Evolutionary conservation across 2,888 invertebrate genomes (phyloP).

Genomic region (Brachypterus glaber): DNA sequence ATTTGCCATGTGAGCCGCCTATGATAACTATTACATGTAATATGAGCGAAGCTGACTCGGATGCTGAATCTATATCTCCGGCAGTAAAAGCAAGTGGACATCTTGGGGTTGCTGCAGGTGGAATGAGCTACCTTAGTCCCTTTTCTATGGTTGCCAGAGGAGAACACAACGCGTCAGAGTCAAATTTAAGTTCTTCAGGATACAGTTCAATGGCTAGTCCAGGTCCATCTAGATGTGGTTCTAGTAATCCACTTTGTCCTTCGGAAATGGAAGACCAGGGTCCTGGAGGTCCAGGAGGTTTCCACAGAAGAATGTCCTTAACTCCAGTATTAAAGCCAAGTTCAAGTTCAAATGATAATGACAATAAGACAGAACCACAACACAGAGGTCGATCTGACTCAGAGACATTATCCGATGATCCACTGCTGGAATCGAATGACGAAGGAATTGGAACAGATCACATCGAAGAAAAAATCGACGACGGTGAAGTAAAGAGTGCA

Average conservation of each 20-base stretch:
- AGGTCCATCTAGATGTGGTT: constrained; percentile 71
- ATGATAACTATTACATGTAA: constrained; percentile 67
- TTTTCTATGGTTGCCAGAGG: constrained; percentile 64
- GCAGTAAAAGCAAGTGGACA: constrained; percentile 41
- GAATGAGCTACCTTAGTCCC: constrained; percentile 69
- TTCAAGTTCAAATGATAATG: constrained; percentile 29
- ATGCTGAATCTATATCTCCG: constrained; percentile 58
- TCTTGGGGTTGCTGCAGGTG: constrained; percentile 40
- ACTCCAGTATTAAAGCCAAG: constrained; percentile 52
- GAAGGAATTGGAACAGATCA: constrained; percentile 71
- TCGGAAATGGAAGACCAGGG: constrained; percentile 67
- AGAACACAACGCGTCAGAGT: constrained; percentile 71
- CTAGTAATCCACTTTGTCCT: constrained; percentile 68
- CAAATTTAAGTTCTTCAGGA: constrained; percentile 74
- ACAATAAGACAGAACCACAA: constrained; percentile 38
- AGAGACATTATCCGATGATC: constrained; percentile 64
- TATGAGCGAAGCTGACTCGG: constrained; percentile 66
- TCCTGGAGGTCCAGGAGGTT: constrained; percentile 43
- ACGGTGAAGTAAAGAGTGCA: constrained; percentile 57
- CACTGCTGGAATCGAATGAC: constrained; percentile 61
- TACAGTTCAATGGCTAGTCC: constrained; percentile 82
- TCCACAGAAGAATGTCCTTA: constrained; percentile 44
- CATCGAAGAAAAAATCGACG: constrained; percentile 59
- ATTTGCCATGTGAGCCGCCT: constrained; percentile 55
- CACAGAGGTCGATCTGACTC: constrained; percentile 60